A percentile compares a stretch with the other conserved stretches of the same genome.
These are phyloP conservation scores for Sarcophaga subvicina DNA, from an alignment of 2,888 invertebrate genomes.

Conservation along the genomic window DNA sequence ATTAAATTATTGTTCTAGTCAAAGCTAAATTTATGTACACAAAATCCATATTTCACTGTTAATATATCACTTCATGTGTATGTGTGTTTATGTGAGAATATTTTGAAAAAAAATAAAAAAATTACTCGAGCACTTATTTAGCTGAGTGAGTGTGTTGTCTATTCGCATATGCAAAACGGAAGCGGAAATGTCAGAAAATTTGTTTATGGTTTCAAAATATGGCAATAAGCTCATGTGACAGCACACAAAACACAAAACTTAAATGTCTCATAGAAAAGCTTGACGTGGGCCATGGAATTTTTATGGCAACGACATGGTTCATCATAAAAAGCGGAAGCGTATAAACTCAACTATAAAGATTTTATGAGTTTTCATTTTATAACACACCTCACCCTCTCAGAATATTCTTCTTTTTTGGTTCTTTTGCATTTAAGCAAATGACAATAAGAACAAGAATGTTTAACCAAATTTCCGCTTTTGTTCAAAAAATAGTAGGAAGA, in stretches of 20 bases:
- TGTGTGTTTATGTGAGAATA: constrained; percentile 5
- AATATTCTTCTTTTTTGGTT: too few relatives aligned
- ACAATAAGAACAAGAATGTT: constrained; percentile 22
- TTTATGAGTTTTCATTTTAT: constrained; percentile 31
- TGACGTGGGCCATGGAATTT: constrained; percentile 46
- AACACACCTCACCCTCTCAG: too few relatives aligned
- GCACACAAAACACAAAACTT: constrained; percentile 22
- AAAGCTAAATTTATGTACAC: neutral
- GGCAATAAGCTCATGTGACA: constrained; percentile 64
- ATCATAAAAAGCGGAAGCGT: constrained; percentile 56
- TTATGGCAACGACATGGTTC: constrained; percentile 33
- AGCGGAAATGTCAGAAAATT: constrained; percentile 69
- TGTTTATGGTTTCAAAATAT: constrained; percentile 68
- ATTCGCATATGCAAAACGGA: constrained; percentile 43
- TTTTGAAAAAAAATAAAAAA: neutral
- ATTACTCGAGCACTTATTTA: constrained; percentile 42
- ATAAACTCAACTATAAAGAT: constrained; percentile 32
- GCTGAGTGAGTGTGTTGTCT: neutral
- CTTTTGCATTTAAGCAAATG: neutral
- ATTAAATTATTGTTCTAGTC: neutral
- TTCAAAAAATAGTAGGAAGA: neutral
- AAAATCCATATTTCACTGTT: too few relatives aligned
- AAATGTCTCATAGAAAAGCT: constrained; percentile 36
- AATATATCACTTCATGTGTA: constrained; percentile 10
- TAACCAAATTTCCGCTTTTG: constrained; percentile 62